Percentiles rank a stretch among this genome's conserved stretches.
phyloP scores from a whole-genome alignment of 37 sponge, comb jelly and placozoan genomes.

The Aphrocallistes beatrix region DNA sequence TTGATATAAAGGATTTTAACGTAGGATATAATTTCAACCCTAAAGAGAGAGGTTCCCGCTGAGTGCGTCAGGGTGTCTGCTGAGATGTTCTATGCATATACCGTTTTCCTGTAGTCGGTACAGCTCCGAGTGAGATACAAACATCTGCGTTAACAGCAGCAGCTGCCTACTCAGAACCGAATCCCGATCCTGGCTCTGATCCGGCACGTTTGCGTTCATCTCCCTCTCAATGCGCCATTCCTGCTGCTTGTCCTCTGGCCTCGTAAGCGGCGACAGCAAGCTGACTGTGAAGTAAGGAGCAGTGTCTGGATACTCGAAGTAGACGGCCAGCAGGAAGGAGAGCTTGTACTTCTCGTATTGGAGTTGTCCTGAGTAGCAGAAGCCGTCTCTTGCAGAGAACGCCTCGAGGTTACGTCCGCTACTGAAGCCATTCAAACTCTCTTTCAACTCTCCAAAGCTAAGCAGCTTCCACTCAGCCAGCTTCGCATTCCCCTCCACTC shows the following conservation, averaged over 20 bases:
- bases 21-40: too few species aligned
- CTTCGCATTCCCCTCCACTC: background rate
- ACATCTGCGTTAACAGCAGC: background rate
- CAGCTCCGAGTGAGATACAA: background rate
- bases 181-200: background rate
- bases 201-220: background rate
- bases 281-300: background rate
- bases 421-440: background rate
- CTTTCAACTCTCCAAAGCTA: background rate
- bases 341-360: slow-evolving; percentile 13
- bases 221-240: slow-evolving; percentile 1
- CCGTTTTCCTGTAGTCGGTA: background rate
- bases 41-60: too few species aligned
- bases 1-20: too few species aligned
- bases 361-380: background rate
- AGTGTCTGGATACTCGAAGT: slow-evolving; percentile 6
- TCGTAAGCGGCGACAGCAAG: background rate
- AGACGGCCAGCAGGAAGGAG: background rate
- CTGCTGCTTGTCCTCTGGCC: slow-evolving; percentile 15
- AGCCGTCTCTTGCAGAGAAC: background rate
- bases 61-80: too few species aligned
- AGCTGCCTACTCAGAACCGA: background rate
- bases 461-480: background rate
- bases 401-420: background rate
- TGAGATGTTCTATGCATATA: background rate